Evolutionary conservation across 2,797 vertebrate species (phyloP).

Genomic region (Garrulus glandarius): DNA sequence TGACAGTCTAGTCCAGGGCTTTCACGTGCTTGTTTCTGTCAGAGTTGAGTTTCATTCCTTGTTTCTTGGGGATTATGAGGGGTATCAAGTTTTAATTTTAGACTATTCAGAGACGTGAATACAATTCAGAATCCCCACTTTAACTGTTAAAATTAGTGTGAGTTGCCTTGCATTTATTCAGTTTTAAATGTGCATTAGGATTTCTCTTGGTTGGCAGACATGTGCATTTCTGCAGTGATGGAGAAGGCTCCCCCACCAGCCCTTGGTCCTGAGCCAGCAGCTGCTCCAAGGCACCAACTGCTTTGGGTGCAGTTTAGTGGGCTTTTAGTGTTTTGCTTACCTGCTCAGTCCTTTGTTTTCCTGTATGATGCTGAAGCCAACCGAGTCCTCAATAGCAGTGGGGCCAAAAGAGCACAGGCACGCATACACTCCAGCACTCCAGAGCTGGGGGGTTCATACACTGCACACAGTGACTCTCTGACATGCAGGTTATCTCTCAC

Average conservation of each 20-base stretch:
- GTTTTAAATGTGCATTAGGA: background rate
- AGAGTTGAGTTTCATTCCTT: conserved; percentile 23
- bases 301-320: background rate
- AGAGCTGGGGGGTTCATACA: background rate
- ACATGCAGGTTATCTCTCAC: background rate
- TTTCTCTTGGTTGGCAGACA: background rate
- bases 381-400: background rate
- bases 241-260: background rate
- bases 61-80: conserved; percentile 1
- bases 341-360: background rate
- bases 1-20: background rate
- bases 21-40: background rate
- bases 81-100: background rate
- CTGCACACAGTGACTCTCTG: background rate
- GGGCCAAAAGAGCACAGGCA: background rate
- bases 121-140: background rate
- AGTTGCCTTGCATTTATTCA: background rate
- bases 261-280: background rate
- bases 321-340: background rate
- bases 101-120: background rate
- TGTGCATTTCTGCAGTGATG: background rate
- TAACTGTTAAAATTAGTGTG: background rate
- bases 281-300: background rate
- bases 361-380: background rate
- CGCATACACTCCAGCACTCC: background rate